Conservation (phyloP, 2,888 invertebrate genomes). For the Ptychoptera contaminata region DNA sequence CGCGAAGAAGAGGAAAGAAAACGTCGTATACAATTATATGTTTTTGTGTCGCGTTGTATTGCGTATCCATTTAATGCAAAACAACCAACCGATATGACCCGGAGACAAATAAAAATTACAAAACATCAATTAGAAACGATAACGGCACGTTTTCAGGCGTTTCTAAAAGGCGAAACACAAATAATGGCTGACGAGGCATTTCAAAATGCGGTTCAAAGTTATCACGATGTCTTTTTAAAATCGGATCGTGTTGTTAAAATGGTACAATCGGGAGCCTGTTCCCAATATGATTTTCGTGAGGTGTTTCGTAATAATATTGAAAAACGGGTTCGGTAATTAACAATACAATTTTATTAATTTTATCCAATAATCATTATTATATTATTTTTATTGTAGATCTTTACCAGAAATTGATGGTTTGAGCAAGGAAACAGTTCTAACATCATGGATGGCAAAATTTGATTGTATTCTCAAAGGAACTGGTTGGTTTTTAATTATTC, state of each 20-base stretch:
- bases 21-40: conserved; percentile 86
- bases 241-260: conserved; percentile 92
- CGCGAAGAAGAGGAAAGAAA: conserved; percentile 94
- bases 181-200: conserved; percentile 97
- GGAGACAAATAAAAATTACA: conserved; percentile 87
- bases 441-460: conserved; percentile 99
- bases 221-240: conserved; percentile 89
- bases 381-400: conserved; percentile 41
- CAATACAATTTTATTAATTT: neutral
- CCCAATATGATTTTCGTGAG: conserved; percentile 96
- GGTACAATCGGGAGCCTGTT: conserved; percentile 96
- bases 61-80: conserved; percentile 99
- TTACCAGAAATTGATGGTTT: conserved; percentile 98
- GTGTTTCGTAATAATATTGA: conserved; percentile 97
- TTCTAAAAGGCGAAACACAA: conserved; percentile 96
- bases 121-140: conserved; percentile 92
- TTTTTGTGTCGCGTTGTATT: conserved; percentile 93
- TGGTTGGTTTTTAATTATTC: conserved; percentile 19
- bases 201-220: conserved; percentile 94
- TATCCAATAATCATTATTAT: conserved; percentile 4
- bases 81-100: conserved; percentile 96
- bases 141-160: conserved; percentile 84
- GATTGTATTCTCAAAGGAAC: conserved; percentile 94
- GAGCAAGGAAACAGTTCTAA: conserved; percentile 96
- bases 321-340: conserved; percentile 73